Evolutionary conservation across 2,888 invertebrate species (phyloP).

Genomic region (Thysanoteuthis rhombus): DNA sequence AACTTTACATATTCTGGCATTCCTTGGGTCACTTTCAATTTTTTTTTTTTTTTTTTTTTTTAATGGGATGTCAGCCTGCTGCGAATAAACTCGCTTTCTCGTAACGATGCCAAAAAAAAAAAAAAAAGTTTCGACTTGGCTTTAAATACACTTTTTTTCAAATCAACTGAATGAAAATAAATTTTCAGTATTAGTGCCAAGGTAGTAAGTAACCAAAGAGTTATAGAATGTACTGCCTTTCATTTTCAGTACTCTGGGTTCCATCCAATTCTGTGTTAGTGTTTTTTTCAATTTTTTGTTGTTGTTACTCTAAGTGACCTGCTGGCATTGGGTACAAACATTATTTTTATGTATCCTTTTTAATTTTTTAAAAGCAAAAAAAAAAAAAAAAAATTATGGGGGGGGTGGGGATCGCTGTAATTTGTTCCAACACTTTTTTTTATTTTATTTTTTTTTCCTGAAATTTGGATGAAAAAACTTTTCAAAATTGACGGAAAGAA

Average conservation of each 20-base stretch:
- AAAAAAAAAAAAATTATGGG: not conserved
- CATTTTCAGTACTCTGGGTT: not conserved
- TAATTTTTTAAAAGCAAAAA: not conserved
- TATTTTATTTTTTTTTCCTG: not conserved
- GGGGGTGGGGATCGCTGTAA: not conserved
- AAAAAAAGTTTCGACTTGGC: not conserved
- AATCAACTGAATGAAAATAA: not conserved
- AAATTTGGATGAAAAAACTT: not conserved
- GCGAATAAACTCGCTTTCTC: too few species aligned
- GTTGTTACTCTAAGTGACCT: conserved; percentile 12
- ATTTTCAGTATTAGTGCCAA: not conserved
- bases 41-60: not conserved
- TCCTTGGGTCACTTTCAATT: not conserved
- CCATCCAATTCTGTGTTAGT: conserved; percentile 12
- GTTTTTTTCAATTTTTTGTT: not conserved
- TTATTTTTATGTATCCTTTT: not conserved
- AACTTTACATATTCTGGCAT: not conserved
- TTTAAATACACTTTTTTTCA: not conserved
- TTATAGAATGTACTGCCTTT: not conserved
- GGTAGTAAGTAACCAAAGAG: not conserved
- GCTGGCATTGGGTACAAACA: not conserved
- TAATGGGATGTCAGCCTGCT: too few species aligned
- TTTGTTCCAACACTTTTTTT: not conserved
- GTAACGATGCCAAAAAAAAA: not conserved
- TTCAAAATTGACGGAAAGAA: not conserved